Base-by-base conservation (phyloP, 2,113 vertebrate species). In the Pontoporia blainvillei region DNA sequence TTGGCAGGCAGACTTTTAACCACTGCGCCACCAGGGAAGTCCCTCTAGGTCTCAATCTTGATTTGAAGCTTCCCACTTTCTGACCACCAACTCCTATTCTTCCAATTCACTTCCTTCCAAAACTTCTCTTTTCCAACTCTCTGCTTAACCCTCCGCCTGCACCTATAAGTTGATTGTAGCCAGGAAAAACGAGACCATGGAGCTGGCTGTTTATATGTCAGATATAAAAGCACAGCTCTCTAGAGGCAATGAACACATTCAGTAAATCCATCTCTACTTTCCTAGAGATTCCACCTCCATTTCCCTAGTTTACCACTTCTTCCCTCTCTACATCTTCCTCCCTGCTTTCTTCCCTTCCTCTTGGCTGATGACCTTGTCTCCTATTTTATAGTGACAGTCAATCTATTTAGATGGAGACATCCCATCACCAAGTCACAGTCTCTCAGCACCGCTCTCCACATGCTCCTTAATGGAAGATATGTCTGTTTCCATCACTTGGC, bases 141-240 rank as follows among this genome's bases (percentile, higher is more conserved):
- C 85, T 66, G 34, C 3, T 18, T 21, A 14, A 7, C 12, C 8
- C 9, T 39, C 49, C 3, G 1, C 29, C 31, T 12, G 49, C 14
- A 13, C 34, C 86, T n/a, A 31, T 9, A 17, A 4, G 36, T 69
- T 8, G 85, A n/a, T 4, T 8, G 5, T 29, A 34, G 39, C 59
- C 12, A 4, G 41, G 29, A 25, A 59, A 31, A 67, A 2, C 4
- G 49, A 0, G 1, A 9, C 31, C 2, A 1, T 0, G 3, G 66
- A 57, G 27, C n/a, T 8, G 29, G 52, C 34, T 21, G 34, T 41
- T 34, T 39, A 59, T 69, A 7, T 21, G 67, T 73, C 57, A 72
- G 8, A 29, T 3, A 20, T 0, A 25, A 44, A 72, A 6, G 46
- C 52, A 8, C 18, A 1, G 29, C 0, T 27, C 46, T 59, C 75